Conservation (phyloP, 2,113 vertebrate genomes). For the Chionodraco myersi region DNA sequence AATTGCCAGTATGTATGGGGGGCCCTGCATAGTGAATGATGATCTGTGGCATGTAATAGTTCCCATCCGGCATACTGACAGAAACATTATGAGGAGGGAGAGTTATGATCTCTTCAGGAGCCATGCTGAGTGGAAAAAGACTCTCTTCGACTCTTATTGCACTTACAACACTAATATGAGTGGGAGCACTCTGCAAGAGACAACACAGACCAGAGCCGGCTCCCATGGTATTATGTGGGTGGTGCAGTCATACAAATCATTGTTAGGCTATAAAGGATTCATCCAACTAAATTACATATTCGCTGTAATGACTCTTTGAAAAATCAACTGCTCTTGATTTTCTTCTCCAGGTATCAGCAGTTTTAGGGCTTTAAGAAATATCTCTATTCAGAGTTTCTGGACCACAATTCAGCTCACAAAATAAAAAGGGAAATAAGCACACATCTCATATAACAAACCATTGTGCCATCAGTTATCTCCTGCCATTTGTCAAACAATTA, state of each 20-base stretch:
- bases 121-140: conserved; percentile 58
- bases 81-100: conserved; percentile 74
- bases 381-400: neutral
- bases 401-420: neutral
- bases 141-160: conserved; percentile 57
- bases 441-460: neutral
- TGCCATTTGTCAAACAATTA: conserved; percentile 15
- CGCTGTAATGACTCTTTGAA: conserved; percentile 11
- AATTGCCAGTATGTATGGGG: conserved; percentile 51
- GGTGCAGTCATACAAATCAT: conserved; percentile 52
- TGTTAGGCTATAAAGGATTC: conserved; percentile 40
- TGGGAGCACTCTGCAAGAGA: conserved; percentile 38
- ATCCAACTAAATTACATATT: conserved; percentile 30
- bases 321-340: conserved; percentile 19
- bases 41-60: conserved; percentile 67
- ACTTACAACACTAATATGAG: conserved; percentile 54
- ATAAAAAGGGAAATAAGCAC: neutral
- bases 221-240: conserved; percentile 45
- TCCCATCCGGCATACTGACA: conserved; percentile 70
- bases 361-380: neutral
- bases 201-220: conserved; percentile 43
- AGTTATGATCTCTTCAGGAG: conserved; percentile 69
- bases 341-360: conserved; percentile 17
- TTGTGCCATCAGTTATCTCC: neutral
- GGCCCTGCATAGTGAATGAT: conserved; percentile 55